Conservation (phyloP, 1,140 invertebrate genomes). For the Diprion similis region DNA sequence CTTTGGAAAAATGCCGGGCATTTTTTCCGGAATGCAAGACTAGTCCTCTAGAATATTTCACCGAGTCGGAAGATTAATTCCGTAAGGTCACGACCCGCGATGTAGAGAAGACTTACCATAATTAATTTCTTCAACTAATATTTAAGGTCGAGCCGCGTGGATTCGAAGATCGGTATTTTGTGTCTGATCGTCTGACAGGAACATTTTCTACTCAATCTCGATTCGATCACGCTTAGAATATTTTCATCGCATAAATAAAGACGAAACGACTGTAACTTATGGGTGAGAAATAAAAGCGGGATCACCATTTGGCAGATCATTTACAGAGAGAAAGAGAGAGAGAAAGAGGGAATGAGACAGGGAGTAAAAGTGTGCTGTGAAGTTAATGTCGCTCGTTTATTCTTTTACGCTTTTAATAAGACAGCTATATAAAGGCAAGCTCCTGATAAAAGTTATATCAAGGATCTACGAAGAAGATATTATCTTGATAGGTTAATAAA, state of each 20-base stretch:
- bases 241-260: no score
- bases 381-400: neutral
- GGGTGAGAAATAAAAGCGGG: neutral
- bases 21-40: slow-evolving; percentile 71
- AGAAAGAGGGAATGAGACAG: neutral
- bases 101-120: neutral
- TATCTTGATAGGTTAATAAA: neutral
- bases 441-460: neutral
- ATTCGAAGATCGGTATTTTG: neutral
- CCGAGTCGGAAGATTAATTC: slow-evolving; percentile 35
- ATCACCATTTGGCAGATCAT: slow-evolving; percentile 5
- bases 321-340: neutral
- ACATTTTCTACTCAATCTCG: no score
- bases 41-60: slow-evolving; percentile 70
- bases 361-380: neutral
- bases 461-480: neutral
- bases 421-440: neutral
- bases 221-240: no score
- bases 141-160: neutral
- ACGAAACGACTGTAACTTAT: neutral
- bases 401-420: slow-evolving; percentile 8
- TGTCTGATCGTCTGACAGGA: no score
- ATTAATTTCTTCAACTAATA: neutral
- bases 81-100: neutral
- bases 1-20: slow-evolving; percentile 62